A percentile compares a stretch with the other conserved stretches of the same genome.
phyloP scores from a whole-genome alignment of 1,140 invertebrate species.

The Manduca sexta region DNA sequence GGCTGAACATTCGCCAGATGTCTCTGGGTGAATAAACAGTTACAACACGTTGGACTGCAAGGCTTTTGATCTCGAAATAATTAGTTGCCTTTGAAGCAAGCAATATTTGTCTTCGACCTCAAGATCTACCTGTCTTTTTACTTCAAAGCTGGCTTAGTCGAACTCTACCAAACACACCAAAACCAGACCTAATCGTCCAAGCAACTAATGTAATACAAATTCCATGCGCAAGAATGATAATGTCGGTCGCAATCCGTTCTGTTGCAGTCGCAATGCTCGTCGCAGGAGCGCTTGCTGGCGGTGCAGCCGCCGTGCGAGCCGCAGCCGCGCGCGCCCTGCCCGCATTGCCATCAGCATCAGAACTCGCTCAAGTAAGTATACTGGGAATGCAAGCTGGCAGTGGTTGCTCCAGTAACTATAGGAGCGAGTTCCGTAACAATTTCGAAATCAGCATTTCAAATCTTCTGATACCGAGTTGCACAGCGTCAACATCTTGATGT shows the following conservation, averaged over 20 bases:
- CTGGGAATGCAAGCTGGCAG: not conserved
- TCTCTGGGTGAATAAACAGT: too few species aligned
- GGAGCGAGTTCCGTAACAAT: too few species aligned
- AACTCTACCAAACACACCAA: too few species aligned
- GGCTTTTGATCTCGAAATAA: not conserved
- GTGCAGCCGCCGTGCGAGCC: constrained; percentile 75
- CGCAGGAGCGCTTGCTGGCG: constrained; percentile 91
- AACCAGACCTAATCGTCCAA: too few species aligned
- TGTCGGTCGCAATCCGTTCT: constrained; percentile 9
- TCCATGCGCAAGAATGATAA: constrained; percentile 1
- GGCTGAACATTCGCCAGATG: too few species aligned
- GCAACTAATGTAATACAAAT: too few species aligned
- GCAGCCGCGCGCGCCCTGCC: constrained; percentile 52
- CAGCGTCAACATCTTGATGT: too few species aligned
- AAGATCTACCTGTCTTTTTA: not conserved
- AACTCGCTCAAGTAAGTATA: constrained; percentile 57
- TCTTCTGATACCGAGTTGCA: too few species aligned
- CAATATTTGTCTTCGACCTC: not conserved
- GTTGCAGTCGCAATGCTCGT: constrained; percentile 95
- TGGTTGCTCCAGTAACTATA: too few species aligned
- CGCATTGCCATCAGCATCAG: constrained; percentile 65
- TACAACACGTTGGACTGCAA: too few species aligned
- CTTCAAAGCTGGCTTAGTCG: not conserved
- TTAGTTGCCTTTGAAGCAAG: not conserved
- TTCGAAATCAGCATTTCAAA: too few species aligned